These are phyloP conservation scores for Rhadinocentrus ornatus DNA, from an alignment of 2,797 vertebrate genomes.

Conservation along the genomic window DNA sequence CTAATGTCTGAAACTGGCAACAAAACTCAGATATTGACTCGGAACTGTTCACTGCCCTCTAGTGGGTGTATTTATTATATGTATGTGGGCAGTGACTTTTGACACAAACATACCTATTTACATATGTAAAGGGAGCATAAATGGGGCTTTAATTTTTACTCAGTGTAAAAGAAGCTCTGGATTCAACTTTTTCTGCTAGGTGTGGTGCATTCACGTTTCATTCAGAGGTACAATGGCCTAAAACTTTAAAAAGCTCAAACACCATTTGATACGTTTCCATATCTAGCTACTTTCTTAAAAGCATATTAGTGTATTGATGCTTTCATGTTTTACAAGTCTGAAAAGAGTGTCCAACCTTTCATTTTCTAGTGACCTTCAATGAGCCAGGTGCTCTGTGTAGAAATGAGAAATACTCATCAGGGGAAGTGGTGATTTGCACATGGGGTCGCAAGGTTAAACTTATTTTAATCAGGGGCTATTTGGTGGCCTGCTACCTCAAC, in stretches of 20 bases:
- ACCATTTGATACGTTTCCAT: neutral
- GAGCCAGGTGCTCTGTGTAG: constrained; percentile 25
- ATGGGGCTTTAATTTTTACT: constrained; percentile 17
- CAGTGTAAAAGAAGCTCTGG: neutral
- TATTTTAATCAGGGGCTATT: constrained; percentile 66
- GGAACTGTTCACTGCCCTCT: too few species aligned
- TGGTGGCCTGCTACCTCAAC: constrained; percentile 51
- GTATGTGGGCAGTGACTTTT: too few species aligned
- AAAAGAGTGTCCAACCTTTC: constrained; percentile 17
- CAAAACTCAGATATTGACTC: too few species aligned
- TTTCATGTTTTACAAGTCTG: neutral
- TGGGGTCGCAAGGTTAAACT: constrained; percentile 53
- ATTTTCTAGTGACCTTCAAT: neutral
- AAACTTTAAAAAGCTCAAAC: neutral
- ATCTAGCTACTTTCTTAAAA: neutral
- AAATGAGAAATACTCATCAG: constrained; percentile 36
- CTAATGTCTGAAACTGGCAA: too few species aligned
- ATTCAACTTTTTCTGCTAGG: constrained; percentile 8
- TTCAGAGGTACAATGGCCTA: neutral
- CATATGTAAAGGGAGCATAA: too few species aligned
- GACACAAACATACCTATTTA: too few species aligned
- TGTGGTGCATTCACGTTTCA: constrained; percentile 13
- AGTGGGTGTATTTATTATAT: too few species aligned
- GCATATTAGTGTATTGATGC: neutral
- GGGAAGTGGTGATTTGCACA: constrained; percentile 42